These are phyloP conservation scores for Chrysocyon brachyurus DNA, from an alignment of 2,797 vertebrate genomes.

Conservation along the genomic window DNA sequence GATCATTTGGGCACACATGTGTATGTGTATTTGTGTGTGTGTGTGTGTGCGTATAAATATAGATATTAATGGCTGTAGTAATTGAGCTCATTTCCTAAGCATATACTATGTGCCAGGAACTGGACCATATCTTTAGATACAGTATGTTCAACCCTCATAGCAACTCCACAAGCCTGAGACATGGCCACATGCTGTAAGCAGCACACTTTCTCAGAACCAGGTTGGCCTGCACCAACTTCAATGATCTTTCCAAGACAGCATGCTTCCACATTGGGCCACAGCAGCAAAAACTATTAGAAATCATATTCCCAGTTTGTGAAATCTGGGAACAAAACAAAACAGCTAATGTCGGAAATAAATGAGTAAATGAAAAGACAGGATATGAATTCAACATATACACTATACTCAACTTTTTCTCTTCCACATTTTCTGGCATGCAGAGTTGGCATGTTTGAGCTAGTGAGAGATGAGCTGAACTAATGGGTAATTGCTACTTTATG, in stretches of 20 bases:
- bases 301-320: background rate
- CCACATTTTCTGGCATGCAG: constrained; percentile 48
- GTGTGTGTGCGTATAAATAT: no score
- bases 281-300: constrained; percentile 27
- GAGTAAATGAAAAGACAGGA: constrained; percentile 43
- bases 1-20: background rate
- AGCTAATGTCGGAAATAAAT: constrained; percentile 20
- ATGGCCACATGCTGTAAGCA: background rate
- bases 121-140: background rate
- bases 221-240: background rate
- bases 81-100: background rate
- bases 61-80: background rate
- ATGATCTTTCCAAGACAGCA: background rate
- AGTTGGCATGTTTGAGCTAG: constrained; percentile 14
- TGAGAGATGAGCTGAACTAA: constrained; percentile 81
- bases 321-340: constrained; percentile 13
- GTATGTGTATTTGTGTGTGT: background rate
- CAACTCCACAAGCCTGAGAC: background rate
- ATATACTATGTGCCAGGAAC: background rate
- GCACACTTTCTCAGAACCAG: background rate
- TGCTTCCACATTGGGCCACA: background rate
- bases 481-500: constrained; percentile 81
- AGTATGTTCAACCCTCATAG: background rate
- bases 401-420: background rate
- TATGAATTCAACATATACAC: background rate